Evolutionary conservation across 1,140 invertebrate species (phyloP).

Genomic region (Drosophila oshimai): DNA sequence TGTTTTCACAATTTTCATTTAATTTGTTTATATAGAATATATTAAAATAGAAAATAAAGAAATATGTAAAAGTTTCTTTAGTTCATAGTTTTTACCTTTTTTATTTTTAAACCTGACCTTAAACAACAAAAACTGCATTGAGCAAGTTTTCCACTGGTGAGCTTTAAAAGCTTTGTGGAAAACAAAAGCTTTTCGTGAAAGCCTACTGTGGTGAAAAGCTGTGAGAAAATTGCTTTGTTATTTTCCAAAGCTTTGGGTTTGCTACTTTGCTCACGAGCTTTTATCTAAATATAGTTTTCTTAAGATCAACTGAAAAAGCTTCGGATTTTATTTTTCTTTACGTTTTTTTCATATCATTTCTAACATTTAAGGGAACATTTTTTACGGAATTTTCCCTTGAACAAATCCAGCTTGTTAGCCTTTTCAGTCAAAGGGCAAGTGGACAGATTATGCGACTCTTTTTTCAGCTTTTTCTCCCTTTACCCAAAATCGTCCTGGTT

Average conservation of each 20-base stretch:
- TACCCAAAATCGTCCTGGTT: too few species aligned
- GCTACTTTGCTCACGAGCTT: neutral
- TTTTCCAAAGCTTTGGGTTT: constrained; percentile 13
- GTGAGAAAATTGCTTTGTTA: neutral
- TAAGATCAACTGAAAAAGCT: too few species aligned
- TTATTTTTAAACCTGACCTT: constrained; percentile 31
- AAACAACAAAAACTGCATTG: constrained; percentile 21
- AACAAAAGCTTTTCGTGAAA: constrained; percentile 4
- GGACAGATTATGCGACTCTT: too few species aligned
- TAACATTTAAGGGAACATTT: too few species aligned
- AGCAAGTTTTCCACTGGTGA: neutral
- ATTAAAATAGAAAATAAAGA: neutral
- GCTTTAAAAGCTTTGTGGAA: neutral
- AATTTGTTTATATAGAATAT: too few species aligned
- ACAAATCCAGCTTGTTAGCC: too few species aligned
- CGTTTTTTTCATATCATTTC: too few species aligned
- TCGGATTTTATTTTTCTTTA: too few species aligned
- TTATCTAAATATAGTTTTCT: neutral
- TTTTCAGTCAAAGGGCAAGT: too few species aligned
- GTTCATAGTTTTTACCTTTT: neutral
- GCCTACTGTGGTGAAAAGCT: constrained; percentile 14
- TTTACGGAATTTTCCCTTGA: neutral
- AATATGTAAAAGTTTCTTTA: neutral
- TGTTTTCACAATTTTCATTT: too few species aligned
- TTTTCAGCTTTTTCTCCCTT: neutral